These are phyloP conservation scores for Chaetophractus vellerosus DNA, from an alignment of 2,797 vertebrate genomes.

Conservation along the genomic window DNA sequence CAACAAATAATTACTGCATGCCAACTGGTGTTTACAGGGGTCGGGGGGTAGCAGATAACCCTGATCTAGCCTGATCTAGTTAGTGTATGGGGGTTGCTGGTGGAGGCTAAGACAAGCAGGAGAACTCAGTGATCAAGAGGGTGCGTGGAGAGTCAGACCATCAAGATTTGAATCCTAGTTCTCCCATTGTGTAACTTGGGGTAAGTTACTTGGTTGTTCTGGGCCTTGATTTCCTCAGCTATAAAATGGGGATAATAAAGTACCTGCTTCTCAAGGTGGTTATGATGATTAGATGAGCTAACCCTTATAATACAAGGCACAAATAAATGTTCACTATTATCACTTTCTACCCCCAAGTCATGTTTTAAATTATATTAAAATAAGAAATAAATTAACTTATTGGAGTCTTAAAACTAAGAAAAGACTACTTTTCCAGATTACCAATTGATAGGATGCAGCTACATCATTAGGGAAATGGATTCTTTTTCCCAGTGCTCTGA, in stretches of 20 bases:
- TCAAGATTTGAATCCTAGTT: background rate
- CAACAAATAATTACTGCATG: background rate
- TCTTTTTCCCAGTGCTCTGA: background rate
- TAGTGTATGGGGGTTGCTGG: fast-evolving
- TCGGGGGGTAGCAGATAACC: background rate
- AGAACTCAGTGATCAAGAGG: background rate
- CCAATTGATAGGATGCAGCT: background rate
- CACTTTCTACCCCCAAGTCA: background rate
- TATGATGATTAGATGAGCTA: background rate
- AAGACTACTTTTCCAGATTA: slow-evolving; percentile 6
- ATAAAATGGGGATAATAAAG: background rate
- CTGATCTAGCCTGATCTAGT: background rate
- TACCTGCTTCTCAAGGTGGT: background rate
- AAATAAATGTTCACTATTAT: background rate
- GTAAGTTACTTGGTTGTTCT: background rate
- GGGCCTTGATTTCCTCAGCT: background rate
- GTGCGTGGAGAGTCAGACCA: background rate
- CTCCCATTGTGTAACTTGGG: background rate
- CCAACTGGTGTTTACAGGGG: background rate
- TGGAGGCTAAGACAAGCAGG: background rate
- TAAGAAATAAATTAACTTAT: background rate
- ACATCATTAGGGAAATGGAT: background rate
- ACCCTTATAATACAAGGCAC: background rate
- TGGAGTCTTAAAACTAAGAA: slow-evolving; percentile 5
- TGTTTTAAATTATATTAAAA: background rate